Percentiles rank a stretch among this genome's conserved stretches.
These are phyloP conservation scores for zebrafish (Danio rerio) DNA, from an alignment of 2,113 vertebrate genomes.

Conservation along the genomic window DNA sequence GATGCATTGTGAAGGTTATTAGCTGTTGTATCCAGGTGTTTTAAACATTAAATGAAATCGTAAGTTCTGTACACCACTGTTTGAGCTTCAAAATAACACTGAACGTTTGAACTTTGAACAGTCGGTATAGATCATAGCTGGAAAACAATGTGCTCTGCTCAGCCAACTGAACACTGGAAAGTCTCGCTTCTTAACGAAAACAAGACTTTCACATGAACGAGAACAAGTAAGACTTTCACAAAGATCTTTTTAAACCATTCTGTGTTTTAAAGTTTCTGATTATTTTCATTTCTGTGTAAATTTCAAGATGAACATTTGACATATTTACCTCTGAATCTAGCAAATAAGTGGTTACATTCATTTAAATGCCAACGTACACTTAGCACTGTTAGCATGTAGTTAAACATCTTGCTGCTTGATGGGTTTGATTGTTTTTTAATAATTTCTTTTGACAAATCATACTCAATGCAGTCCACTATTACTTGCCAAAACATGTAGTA, in stretches of 20 bases:
- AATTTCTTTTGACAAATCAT: no score
- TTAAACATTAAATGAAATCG: neutral
- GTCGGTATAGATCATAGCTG: neutral
- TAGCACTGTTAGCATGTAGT: no score
- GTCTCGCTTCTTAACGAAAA: no score
- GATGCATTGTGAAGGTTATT: neutral
- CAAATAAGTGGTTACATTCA: no score
- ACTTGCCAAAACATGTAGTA: no score
- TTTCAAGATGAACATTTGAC: neutral
- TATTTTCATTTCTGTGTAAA: neutral
- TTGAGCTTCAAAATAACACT: neutral
- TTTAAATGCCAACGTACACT: no score
- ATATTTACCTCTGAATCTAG: no score
- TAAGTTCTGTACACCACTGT: neutral
- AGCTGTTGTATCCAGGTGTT: neutral
- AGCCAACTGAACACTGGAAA: neutral
- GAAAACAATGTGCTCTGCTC: neutral
- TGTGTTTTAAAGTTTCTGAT: neutral
- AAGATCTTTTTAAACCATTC: neutral
- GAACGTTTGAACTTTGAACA: neutral
- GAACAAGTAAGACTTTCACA: neutral
- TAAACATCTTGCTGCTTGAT: no score
- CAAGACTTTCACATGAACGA: no score
- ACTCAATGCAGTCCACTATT: no score
- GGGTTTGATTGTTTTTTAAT: no score